These are phyloP conservation scores for Okapia johnstoni DNA, from an alignment of 2,113 vertebrate genomes.

Conservation along the genomic window DNA sequence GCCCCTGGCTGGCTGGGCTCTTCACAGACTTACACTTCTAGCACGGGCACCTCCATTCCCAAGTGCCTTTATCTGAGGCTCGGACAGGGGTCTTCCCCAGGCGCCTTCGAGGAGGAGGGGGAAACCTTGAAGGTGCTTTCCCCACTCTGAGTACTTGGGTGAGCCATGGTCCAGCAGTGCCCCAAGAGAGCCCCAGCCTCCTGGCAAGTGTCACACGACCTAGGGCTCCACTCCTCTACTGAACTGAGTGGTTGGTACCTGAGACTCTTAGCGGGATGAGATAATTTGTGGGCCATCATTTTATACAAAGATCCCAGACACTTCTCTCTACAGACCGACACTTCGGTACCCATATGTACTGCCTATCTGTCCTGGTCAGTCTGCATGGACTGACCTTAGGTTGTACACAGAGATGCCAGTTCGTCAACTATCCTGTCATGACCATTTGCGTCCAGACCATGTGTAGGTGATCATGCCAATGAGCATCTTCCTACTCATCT, in stretches of 20 bases:
- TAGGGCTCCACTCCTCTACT: no score
- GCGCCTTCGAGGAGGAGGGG: not conserved
- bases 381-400: not conserved
- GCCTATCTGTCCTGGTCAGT: not conserved
- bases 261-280: not conserved
- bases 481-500: not conserved
- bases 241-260: not conserved
- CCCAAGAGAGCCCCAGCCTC: not conserved
- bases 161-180: not conserved
- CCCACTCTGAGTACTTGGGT: not conserved
- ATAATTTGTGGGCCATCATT: not conserved
- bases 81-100: not conserved
- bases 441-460: not conserved
- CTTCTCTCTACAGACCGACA: not conserved
- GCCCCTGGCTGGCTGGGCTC: not conserved
- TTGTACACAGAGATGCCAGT: not conserved
- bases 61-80: not conserved
- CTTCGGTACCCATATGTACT: no score
- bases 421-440: not conserved
- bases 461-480: not conserved
- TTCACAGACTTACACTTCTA: not conserved
- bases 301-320: not conserved
- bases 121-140: not conserved
- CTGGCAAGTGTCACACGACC: not conserved
- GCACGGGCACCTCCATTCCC: not conserved